These are phyloP conservation scores for Phycodurus eques DNA, from an alignment of 2,113 vertebrate genomes.

Conservation along the genomic window DNA sequence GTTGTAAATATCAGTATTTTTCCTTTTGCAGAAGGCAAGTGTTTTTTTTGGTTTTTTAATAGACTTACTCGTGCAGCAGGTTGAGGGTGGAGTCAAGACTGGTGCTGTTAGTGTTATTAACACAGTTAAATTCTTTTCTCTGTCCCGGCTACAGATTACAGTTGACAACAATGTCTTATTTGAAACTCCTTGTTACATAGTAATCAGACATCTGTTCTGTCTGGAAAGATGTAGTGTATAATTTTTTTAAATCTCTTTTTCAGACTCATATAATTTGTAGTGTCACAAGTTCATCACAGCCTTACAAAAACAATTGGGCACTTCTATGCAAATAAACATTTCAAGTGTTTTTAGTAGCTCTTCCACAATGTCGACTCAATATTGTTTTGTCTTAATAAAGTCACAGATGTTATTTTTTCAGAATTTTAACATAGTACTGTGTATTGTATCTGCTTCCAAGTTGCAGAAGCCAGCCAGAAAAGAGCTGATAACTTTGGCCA, in stretches of 20 bases:
- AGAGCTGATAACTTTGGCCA: neutral
- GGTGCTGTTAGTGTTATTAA: constrained; percentile 45
- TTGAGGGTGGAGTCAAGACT: constrained; percentile 53
- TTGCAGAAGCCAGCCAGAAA: neutral
- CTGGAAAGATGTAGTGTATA: no score
- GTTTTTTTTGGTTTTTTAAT: constrained; percentile 28
- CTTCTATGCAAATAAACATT: neutral
- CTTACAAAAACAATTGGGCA: neutral
- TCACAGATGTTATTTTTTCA: neutral
- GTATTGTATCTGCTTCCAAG: neutral
- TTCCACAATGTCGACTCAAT: neutral
- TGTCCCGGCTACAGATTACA: neutral
- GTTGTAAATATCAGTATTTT: neutral
- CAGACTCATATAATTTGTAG: constrained; percentile 8
- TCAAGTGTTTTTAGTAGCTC: neutral
- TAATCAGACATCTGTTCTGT: neutral
- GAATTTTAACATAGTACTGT: neutral
- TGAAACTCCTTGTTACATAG: neutral
- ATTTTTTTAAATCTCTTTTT: neutral
- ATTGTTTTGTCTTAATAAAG: neutral
- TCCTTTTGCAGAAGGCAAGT: constrained; percentile 25
- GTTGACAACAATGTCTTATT: constrained; percentile 1
- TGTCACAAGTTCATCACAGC: neutral
- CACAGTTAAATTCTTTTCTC: constrained; percentile 26
- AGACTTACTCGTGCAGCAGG: constrained; percentile 25